These are phyloP conservation scores for Typhlichthys subterraneus DNA, from an alignment of 2,797 vertebrate genomes.

Conservation along the genomic window DNA sequence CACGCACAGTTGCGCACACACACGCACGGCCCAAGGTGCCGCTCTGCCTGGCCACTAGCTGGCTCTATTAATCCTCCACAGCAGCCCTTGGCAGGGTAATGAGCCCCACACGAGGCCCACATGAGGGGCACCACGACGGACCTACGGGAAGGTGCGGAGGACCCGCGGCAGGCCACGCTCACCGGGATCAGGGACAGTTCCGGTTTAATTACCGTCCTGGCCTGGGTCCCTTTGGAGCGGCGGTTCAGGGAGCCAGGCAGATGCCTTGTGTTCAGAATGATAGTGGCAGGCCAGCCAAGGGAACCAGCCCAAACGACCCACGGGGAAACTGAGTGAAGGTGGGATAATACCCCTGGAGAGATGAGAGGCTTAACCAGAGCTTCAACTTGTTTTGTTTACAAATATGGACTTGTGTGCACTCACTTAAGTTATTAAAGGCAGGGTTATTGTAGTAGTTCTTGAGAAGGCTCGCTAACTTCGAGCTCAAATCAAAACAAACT, in stretches of 20 bases:
- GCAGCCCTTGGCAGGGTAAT: constrained; percentile 76
- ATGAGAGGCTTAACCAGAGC: not conserved
- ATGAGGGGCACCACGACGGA: constrained; percentile 58
- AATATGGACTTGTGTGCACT: too few relatives aligned
- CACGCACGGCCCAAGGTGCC: constrained; percentile 49
- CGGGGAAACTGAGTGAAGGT: constrained; percentile 29
- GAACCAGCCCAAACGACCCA: constrained; percentile 29
- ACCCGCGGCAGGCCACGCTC: constrained; percentile 57
- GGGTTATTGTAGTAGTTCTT: too few relatives aligned
- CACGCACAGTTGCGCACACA: constrained; percentile 3
- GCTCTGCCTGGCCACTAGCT: constrained; percentile 48
- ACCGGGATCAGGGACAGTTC: constrained; percentile 55
- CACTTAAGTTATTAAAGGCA: too few relatives aligned
- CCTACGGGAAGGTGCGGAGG: constrained; percentile 54
- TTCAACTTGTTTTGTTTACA: not conserved
- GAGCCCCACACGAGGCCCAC: constrained; percentile 72
- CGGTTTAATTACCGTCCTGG: constrained; percentile 75
- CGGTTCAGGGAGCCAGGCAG: constrained; percentile 41
- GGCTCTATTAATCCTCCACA: constrained; percentile 76
- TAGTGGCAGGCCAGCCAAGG: constrained; percentile 14
- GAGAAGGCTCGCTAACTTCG: too few relatives aligned
- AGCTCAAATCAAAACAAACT: too few relatives aligned
- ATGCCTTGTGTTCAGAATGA: constrained; percentile 41
- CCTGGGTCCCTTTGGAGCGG: constrained; percentile 41
- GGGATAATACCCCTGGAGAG: constrained; percentile 10